Evolutionary conservation across 2,113 vertebrate species (phyloP).

Genomic region (Brevimyrus niger): DNA sequence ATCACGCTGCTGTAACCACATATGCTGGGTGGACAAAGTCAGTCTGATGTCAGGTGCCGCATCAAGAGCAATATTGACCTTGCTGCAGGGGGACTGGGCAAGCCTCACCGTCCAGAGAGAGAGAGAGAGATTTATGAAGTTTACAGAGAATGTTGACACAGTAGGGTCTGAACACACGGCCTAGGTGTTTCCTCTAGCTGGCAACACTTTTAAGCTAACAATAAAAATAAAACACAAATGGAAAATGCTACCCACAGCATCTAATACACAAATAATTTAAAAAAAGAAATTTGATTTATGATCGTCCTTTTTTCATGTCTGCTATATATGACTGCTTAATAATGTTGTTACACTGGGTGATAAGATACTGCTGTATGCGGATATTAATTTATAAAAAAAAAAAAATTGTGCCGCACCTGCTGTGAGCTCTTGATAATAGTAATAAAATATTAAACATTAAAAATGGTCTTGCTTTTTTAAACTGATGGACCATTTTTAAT

Average conservation of each 20-base stretch:
- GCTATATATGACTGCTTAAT: not conserved
- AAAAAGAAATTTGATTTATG: not conserved
- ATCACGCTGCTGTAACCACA: slow-evolving; percentile 54
- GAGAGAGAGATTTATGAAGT: slow-evolving; percentile 20
- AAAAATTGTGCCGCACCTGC: not conserved
- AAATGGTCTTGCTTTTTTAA: not conserved
- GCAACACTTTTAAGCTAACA: not conserved
- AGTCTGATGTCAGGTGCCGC: slow-evolving; percentile 40
- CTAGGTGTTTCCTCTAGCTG: slow-evolving; percentile 3
- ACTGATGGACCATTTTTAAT: not conserved
- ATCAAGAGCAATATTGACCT: slow-evolving; percentile 40
- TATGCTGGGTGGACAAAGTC: slow-evolving; percentile 35
- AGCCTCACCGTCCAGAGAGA: slow-evolving; percentile 18
- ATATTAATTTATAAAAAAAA: not conserved
- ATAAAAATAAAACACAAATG: not conserved
- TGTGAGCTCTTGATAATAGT: not conserved
- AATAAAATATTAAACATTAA: not conserved
- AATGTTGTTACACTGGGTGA: not conserved
- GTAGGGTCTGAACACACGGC: not conserved
- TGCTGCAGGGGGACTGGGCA: slow-evolving; percentile 8
- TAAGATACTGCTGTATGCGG: not conserved
- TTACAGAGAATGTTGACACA: slow-evolving; percentile 26
- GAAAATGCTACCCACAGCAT: not conserved
- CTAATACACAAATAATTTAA: not conserved
- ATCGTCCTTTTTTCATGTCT: not conserved